Base-by-base conservation (phyloP, 2,888 invertebrate genomes). In the Lacanobia wlatinum region DNA sequence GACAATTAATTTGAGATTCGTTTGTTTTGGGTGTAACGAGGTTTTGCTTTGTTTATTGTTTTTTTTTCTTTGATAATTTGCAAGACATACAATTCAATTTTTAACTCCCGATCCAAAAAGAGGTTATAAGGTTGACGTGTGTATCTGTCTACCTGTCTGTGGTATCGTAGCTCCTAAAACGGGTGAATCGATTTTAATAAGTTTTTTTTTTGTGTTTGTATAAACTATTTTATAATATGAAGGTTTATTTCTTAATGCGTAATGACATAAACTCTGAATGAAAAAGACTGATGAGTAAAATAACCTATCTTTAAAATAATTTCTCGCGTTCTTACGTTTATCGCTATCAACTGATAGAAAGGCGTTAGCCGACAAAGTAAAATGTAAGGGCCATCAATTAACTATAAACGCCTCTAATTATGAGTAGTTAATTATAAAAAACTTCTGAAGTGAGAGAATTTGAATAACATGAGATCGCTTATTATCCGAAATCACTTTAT, bases 401-500 rank as follows among this genome's bases (percentile, higher is more conserved):
- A 71, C 64, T 48, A 76, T 82, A 73, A 81, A 78, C 48, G 28
- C 50, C 70, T 72, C 46, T 80, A 82, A 82, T 82, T 68, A 77
- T 46, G 48, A 69, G 55, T 50, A 40, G 73, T 65, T 73, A 75
- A 83, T 84, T 81, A 83, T 74, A 48, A 56, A 70, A 28, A 75
- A 69, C 70, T 55, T 71, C 50, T 66, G 68, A 81, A 65, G 73
- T 71, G 65, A 64, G 59, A 70, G 46, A 83, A 84, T 84, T 84
- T 80, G 73, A 85, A 79, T 85, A 84, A 75, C 80, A 78, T 74
- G 73, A 74, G 70, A 71, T 74, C 23, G 60, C 71, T 56, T 64
- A 76, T 56, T 76, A 83, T 61, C 16, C 59, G 40, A 61, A 79
- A 80, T 75, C 59, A 80, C 69, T 84, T 84, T 74, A 79, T 70